Evolutionary conservation across 1,140 invertebrate species (phyloP).

Genomic region (Sitobion miscanthi): DNA sequence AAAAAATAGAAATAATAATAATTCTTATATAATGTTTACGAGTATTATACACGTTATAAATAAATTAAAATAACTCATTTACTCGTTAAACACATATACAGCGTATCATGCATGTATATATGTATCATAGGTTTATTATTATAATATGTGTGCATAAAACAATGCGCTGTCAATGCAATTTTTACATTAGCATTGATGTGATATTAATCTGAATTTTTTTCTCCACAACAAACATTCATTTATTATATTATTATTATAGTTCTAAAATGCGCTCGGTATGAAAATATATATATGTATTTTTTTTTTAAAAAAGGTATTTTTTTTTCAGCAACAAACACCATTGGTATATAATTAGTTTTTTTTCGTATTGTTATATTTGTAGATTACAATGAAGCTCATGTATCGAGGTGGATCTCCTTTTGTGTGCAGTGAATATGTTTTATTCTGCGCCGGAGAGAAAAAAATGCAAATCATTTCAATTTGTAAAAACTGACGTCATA

Average conservation of each 20-base stretch:
- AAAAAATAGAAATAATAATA: not conserved
- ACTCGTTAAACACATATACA: not conserved
- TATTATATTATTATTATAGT: slow-evolving; percentile 15
- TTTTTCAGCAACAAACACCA: not conserved
- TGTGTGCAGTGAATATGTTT: slow-evolving; percentile 26
- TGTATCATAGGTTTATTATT: not conserved
- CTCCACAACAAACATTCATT: not conserved
- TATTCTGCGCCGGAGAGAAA: slow-evolving; percentile 24
- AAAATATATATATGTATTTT: not conserved
- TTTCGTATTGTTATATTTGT: slow-evolving; percentile 31
- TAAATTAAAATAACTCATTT: not conserved
- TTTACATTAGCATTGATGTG: not conserved
- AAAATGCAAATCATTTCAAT: slow-evolving; percentile 51
- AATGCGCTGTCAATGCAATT: not conserved
- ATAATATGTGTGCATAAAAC: not conserved
- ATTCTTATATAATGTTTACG: not conserved
- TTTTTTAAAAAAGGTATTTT: not conserved
- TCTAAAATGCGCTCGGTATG: not conserved
- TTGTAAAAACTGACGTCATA: slow-evolving; percentile 43
- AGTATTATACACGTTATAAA: not conserved
- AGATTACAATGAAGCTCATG: slow-evolving; percentile 29
- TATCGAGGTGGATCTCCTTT: slow-evolving; percentile 35
- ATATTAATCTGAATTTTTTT: slow-evolving; percentile 36
- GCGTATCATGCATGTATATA: too few relatives aligned
- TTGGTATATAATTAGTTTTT: slow-evolving; percentile 33